A percentile compares a stretch with the other conserved stretches of the same genome.
Conservation (phyloP, 2,113 vertebrate species). For the Fregata magnificens region DNA sequence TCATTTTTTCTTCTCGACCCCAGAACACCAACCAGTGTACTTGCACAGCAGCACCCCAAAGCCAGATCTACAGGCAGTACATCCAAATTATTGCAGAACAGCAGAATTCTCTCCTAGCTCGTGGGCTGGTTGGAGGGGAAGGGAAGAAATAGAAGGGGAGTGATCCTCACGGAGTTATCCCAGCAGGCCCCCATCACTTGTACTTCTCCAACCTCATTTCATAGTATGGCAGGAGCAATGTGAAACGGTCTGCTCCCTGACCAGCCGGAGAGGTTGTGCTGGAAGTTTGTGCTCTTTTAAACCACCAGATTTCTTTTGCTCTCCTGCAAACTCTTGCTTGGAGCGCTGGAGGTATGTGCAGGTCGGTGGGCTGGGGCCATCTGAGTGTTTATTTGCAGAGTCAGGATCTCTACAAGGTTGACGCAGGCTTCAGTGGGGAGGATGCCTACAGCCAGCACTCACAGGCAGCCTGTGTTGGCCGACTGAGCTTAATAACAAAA, state of each 20-base stretch:
- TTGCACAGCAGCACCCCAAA: not conserved
- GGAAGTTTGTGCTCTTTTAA: not conserved
- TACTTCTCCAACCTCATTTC: not conserved
- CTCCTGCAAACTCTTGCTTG: not conserved
- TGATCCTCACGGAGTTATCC: not conserved
- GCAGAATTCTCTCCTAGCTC: not conserved
- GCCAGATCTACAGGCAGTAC: not conserved
- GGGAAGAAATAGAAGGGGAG: not conserved
- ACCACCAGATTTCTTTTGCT: not conserved
- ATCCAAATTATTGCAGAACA: not conserved
- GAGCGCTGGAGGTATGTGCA: not conserved
- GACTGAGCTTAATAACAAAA: not conserved
- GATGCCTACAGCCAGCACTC: not conserved
- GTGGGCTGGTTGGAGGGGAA: not conserved
- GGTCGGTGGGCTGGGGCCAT: not conserved
- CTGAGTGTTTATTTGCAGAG: not conserved
- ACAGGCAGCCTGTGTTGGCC: not conserved
- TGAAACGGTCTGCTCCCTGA: not conserved
- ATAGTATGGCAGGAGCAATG: not conserved
- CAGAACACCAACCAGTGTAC: not conserved
- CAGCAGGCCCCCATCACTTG: rapidly evolving
- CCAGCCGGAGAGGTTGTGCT: not conserved
- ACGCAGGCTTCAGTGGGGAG: rapidly evolving
- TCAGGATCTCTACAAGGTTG: not conserved
- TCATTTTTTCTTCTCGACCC: not conserved